These are phyloP conservation scores for Lymantria dispar DNA, from an alignment of 2,888 invertebrate species.

Conservation along the genomic window DNA sequence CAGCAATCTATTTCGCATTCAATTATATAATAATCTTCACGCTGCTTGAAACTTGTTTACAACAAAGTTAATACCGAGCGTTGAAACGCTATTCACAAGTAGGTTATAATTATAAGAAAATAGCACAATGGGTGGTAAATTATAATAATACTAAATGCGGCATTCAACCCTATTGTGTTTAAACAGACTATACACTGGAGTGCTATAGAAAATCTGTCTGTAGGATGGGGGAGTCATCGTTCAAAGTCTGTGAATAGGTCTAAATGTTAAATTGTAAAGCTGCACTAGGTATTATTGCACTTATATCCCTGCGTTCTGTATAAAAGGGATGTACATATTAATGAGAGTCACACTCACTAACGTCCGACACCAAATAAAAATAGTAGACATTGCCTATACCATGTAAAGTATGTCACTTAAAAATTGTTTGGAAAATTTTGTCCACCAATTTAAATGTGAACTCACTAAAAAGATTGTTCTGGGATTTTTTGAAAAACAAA, in stretches of 20 bases:
- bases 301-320: conserved; percentile 16
- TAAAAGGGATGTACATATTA: conserved; percentile 2
- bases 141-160: conserved; percentile 41
- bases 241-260: conserved; percentile 51
- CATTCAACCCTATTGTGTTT: conserved; percentile 42
- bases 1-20: neutral
- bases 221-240: conserved; percentile 40
- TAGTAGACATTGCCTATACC: too few species aligned
- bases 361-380: too few species aligned
- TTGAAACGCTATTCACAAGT: neutral
- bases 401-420: too few species aligned
- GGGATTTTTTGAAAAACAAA: too few species aligned
- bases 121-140: conserved; percentile 44
- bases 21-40: neutral
- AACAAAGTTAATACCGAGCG: neutral
- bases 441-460: too few species aligned
- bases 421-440: too few species aligned
- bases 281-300: conserved; percentile 27
- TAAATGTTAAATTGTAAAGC: conserved; percentile 56
- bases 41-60: neutral
- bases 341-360: too few species aligned
- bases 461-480: too few species aligned
- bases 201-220: conserved; percentile 28
- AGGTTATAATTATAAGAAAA: conserved; percentile 25
- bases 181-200: conserved; percentile 21